These are phyloP conservation scores for zebrafish (Danio rerio) DNA, from an alignment of 2,113 vertebrate genomes.

Conservation along the genomic window DNA sequence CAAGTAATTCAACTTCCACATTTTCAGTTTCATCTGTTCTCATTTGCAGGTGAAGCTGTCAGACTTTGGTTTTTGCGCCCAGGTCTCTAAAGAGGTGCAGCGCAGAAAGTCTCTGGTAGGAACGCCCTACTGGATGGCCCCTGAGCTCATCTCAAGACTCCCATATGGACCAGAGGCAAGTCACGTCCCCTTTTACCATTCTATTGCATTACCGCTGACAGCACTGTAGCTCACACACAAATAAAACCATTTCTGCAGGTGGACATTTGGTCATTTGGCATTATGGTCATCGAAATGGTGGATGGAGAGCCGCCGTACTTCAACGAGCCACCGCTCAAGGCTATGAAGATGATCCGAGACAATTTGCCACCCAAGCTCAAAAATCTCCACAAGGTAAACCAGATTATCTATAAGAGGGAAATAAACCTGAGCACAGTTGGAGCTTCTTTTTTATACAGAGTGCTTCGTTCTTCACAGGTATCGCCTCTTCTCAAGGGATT, in stretches of 20 bases:
- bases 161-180: conserved; percentile 63
- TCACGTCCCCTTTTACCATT: background rate
- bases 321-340: conserved; percentile 93
- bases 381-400: conserved; percentile 88
- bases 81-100: conserved; percentile 62
- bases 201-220: background rate
- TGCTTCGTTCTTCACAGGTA: conserved; percentile 71
- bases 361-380: conserved; percentile 93
- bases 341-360: conserved; percentile 98
- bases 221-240: background rate
- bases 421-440: background rate
- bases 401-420: background rate
- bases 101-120: conserved; percentile 61
- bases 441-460: background rate
- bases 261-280: conserved; percentile 95
- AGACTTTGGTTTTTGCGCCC: conserved; percentile 86
- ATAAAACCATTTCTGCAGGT: conserved; percentile 70
- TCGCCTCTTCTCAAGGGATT: conserved; percentile 91
- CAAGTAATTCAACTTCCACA: background rate
- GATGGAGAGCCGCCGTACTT: conserved; percentile 96
- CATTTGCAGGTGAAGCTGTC: conserved; percentile 90
- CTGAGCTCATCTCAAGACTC: conserved; percentile 64
- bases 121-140: conserved; percentile 64
- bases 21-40: background rate
- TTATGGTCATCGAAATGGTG: conserved; percentile 99